Percentiles rank a stretch among this genome's conserved stretches.
Evolutionary conservation across 2,888 invertebrate species (phyloP).

Genomic region (Agrypnus murinus): DNA sequence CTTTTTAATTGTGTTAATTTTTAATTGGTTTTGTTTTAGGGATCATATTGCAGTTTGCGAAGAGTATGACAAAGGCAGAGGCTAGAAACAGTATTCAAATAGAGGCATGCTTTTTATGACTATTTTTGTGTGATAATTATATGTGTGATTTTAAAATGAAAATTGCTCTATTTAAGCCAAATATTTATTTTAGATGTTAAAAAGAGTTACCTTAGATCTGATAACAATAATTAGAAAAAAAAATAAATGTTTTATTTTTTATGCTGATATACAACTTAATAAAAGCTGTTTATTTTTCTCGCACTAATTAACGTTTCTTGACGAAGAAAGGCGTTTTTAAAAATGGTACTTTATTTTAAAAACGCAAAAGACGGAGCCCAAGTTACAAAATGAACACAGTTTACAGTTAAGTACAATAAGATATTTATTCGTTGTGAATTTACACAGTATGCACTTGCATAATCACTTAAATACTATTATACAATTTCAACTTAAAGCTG

Average conservation of each 20-base stretch:
- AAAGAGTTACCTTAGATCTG: slow-evolving; percentile 3
- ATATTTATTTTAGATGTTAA: slow-evolving; percentile 9
- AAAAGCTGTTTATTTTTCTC: not conserved
- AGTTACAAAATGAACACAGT: too few relatives aligned
- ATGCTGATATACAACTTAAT: slow-evolving; percentile 25
- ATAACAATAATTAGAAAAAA: slow-evolving; percentile 2
- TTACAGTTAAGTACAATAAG: too few relatives aligned
- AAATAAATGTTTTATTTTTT: slow-evolving; percentile 28
- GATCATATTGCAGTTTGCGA: slow-evolving; percentile 38
- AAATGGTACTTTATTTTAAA: too few relatives aligned
- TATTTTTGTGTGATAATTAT: slow-evolving; percentile 34
- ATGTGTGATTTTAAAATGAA: slow-evolving; percentile 18
- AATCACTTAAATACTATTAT: too few relatives aligned
- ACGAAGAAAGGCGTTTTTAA: too few relatives aligned
- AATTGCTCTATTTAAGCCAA: slow-evolving; percentile 22
- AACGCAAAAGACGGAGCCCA: too few relatives aligned
- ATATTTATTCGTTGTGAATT: too few relatives aligned
- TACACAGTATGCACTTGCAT: too few relatives aligned
- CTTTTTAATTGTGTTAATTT: too few relatives aligned
- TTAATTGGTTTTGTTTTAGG: slow-evolving; percentile 13
- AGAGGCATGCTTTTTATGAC: slow-evolving; percentile 14
- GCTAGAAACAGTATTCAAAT: slow-evolving; percentile 18
- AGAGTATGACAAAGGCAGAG: slow-evolving; percentile 34
- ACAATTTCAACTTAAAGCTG: too few relatives aligned
- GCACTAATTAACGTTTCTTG: too few relatives aligned